Conservation (phyloP, 2,113 vertebrate genomes). For the Pluvialis apricaria region DNA sequence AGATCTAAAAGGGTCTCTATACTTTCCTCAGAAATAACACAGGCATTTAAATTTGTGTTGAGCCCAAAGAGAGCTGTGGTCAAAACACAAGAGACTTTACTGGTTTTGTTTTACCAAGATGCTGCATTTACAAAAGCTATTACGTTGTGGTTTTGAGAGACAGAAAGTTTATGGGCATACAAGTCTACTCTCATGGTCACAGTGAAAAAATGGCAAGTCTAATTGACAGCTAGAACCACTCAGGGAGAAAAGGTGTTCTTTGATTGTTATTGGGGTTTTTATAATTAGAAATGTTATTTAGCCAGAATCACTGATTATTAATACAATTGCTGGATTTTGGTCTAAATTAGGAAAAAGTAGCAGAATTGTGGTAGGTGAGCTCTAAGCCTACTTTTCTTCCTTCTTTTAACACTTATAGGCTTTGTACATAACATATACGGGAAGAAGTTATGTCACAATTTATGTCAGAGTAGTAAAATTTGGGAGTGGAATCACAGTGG, state of each 20-base stretch:
- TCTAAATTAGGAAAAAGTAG: background rate
- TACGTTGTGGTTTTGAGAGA: background rate
- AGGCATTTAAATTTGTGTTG: background rate
- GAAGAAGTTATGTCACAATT: background rate
- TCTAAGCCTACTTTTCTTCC: background rate
- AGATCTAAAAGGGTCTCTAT: background rate
- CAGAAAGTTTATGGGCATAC: background rate
- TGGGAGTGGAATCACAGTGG: background rate
- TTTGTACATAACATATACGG: background rate
- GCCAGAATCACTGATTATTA: background rate
- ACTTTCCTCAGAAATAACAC: background rate
- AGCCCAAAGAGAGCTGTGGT: background rate
- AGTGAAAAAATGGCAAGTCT: background rate
- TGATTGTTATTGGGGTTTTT: background rate
- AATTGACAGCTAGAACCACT: background rate
- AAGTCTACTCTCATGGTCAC: background rate
- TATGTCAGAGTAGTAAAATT: background rate
- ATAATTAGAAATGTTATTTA: background rate
- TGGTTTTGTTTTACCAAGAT: background rate
- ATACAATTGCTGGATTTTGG: background rate
- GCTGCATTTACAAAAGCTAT: background rate
- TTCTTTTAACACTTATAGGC: background rate
- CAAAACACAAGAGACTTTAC: background rate
- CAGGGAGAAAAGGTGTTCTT: background rate
- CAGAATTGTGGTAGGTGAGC: background rate